Evolutionary conservation across 1,140 invertebrate genomes (phyloP).

Genomic region (Procambarus clarkii): DNA sequence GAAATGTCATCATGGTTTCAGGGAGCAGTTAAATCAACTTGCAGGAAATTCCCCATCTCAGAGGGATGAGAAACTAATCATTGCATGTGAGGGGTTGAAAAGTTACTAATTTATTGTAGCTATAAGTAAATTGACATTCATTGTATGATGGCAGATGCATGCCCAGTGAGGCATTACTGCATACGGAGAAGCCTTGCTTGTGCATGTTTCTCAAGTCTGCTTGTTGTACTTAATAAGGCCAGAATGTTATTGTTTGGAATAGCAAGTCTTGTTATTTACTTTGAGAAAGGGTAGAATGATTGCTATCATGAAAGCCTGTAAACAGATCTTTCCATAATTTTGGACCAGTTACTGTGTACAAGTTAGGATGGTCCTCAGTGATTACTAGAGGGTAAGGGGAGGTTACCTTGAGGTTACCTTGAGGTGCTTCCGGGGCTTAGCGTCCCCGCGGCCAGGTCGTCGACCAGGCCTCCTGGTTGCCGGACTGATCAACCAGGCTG

Average conservation of each 20-base stretch:
- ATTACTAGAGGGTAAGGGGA: not conserved
- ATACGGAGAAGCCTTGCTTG: slow-evolving; percentile 47
- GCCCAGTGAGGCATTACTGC: slow-evolving; percentile 20
- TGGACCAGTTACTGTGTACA: not conserved
- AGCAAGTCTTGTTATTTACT: not conserved
- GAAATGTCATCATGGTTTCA: not conserved
- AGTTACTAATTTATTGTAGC: slow-evolving; percentile 45
- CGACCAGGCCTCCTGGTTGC: too few relatives aligned
- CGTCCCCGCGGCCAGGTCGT: too few relatives aligned
- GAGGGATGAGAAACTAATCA: slow-evolving; percentile 6
- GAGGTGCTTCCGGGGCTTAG: too few relatives aligned
- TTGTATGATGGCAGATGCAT: slow-evolving; percentile 15
- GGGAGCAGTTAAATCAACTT: not conserved
- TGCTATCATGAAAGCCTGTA: not conserved
- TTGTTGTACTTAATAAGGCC: slow-evolving; percentile 32
- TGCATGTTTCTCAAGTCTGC: slow-evolving; percentile 32
- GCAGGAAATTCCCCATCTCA: not conserved
- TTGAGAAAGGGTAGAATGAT: not conserved
- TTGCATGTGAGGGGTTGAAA: slow-evolving; percentile 19
- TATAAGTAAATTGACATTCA: slow-evolving; percentile 12
- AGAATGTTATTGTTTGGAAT: slow-evolving; percentile 37
- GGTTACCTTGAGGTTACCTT: too few relatives aligned
- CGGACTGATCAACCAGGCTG: too few relatives aligned
- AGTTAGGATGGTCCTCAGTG: not conserved
- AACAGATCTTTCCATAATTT: not conserved